Percentiles rank a stretch among this genome's conserved stretches.
Conservation (phyloP, 37 sponge, comb jelly and placozoan species). For the Tethya wilhelma region DNA sequence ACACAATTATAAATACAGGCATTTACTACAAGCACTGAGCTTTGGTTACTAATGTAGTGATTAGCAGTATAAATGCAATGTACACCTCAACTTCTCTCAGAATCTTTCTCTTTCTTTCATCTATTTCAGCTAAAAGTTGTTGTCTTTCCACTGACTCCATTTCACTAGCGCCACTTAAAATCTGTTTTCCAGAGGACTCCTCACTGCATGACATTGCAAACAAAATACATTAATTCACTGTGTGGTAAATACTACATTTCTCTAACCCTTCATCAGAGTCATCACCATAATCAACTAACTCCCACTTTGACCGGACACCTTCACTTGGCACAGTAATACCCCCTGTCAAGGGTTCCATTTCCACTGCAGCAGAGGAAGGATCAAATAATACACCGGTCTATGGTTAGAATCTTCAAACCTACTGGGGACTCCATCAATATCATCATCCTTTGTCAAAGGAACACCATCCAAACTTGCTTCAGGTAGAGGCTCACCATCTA, state of each 20-base stretch:
- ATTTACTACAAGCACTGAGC: too few species aligned
- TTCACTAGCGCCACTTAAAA: background rate
- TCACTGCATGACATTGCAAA: background rate
- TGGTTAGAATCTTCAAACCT: background rate
- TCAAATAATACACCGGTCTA: background rate
- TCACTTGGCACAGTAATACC: background rate
- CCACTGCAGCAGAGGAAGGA: slow-evolving; percentile 3
- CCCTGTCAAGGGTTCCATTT: background rate
- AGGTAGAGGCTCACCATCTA: slow-evolving; percentile 67
- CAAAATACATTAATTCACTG: background rate
- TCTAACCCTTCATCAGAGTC: slow-evolving; percentile 50
- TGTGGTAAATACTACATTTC: background rate
- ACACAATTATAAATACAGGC: background rate
- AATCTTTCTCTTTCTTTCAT: slow-evolving; percentile 70
- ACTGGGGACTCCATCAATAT: slow-evolving; percentile 70
- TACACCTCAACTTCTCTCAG: slow-evolving; percentile 79
- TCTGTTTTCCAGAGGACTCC: background rate
- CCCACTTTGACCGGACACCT: slow-evolving; percentile 52
- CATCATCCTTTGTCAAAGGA: slow-evolving; percentile 35
- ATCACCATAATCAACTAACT: slow-evolving; percentile 59
- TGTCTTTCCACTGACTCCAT: slow-evolving; percentile 23
- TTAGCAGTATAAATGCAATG: too few species aligned
- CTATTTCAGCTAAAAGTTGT: slow-evolving; percentile 54
- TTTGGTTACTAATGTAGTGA: too few species aligned
- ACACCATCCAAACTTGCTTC: slow-evolving; percentile 58